Percentiles rank a stretch among this genome's conserved stretches.
Conservation (phyloP, 2,888 invertebrate genomes). For the Ennomos quercinarius region DNA sequence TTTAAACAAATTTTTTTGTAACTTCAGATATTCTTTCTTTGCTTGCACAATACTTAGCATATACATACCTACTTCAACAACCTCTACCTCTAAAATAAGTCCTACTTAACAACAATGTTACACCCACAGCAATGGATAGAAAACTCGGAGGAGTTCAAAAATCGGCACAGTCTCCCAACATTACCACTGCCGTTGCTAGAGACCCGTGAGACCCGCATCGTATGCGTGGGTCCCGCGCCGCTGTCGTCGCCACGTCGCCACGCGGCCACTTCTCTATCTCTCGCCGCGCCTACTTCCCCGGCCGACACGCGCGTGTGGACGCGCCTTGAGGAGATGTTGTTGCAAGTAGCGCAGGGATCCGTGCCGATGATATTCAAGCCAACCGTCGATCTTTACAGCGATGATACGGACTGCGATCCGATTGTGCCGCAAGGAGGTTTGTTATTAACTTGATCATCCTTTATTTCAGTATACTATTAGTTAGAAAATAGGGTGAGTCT, state of each 20-base stretch:
- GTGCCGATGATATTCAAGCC: slow-evolving; percentile 92
- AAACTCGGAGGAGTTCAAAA: slow-evolving; percentile 65
- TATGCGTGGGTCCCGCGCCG: slow-evolving; percentile 87
- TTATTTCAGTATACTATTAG: too few relatives aligned
- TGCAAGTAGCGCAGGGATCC: slow-evolving; percentile 88
- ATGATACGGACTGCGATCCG: slow-evolving; percentile 88
- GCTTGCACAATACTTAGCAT: too few relatives aligned
- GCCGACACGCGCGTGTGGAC: slow-evolving; percentile 85
- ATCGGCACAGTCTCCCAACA: slow-evolving; percentile 76
- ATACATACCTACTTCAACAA: too few relatives aligned
- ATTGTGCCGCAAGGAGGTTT: slow-evolving; percentile 90
- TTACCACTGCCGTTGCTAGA: slow-evolving; percentile 92
- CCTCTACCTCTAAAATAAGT: too few relatives aligned
- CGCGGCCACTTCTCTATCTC: slow-evolving; percentile 81
- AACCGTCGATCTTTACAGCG: slow-evolving; percentile 89
- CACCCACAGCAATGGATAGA: slow-evolving; percentile 76
- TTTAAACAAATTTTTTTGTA: too few relatives aligned
- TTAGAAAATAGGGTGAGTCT: too few relatives aligned
- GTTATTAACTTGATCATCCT: slow-evolving; percentile 11
- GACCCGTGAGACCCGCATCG: slow-evolving; percentile 88
- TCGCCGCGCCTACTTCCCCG: slow-evolving; percentile 55
- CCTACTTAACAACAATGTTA: neutral
- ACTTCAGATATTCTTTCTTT: too few relatives aligned
- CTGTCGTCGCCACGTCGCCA: slow-evolving; percentile 83
- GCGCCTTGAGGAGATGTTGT: slow-evolving; percentile 91